Percentiles rank a stretch among this genome's conserved stretches.
phyloP scores from a whole-genome alignment of 2,888 invertebrate species.

The Brachypterus glaber region DNA sequence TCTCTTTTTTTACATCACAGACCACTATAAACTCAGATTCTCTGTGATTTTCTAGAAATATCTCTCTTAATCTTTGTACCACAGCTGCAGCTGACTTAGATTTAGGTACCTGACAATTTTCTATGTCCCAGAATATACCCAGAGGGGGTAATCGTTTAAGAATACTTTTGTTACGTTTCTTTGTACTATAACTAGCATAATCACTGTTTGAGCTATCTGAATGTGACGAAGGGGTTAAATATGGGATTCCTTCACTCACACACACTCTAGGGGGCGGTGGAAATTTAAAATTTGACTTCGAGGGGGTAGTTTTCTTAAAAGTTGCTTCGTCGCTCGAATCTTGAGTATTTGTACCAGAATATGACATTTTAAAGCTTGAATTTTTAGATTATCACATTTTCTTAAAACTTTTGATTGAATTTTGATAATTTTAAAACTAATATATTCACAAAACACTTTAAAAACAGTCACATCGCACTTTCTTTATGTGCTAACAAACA shows the following conservation, averaged over 20 bases:
- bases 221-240: conserved; percentile 23
- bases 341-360: conserved; percentile 15
- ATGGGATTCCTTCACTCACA: conserved; percentile 13
- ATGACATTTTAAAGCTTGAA: too few relatives aligned
- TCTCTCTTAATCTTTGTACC: conserved; percentile 64
- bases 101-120: conserved; percentile 80
- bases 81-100: conserved; percentile 71
- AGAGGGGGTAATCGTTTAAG: conserved; percentile 50
- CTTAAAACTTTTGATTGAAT: too few relatives aligned
- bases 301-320: conserved; percentile 13
- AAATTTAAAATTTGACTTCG: conserved; percentile 23
- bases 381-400: too few relatives aligned
- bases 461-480: too few relatives aligned
- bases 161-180: conserved; percentile 16
- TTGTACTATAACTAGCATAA: conserved; percentile 20
- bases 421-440: too few relatives aligned
- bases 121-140: conserved; percentile 90
- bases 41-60: conserved; percentile 63
- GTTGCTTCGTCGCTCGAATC: conserved; percentile 22
- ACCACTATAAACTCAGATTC: conserved; percentile 86
- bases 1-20: conserved; percentile 79
- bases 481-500: neutral
- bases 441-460: too few relatives aligned
- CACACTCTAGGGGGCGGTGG: conserved; percentile 20
- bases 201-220: conserved; percentile 31